Conservation (phyloP, 2,888 invertebrate genomes). For the Parelbella ahira region DNA sequence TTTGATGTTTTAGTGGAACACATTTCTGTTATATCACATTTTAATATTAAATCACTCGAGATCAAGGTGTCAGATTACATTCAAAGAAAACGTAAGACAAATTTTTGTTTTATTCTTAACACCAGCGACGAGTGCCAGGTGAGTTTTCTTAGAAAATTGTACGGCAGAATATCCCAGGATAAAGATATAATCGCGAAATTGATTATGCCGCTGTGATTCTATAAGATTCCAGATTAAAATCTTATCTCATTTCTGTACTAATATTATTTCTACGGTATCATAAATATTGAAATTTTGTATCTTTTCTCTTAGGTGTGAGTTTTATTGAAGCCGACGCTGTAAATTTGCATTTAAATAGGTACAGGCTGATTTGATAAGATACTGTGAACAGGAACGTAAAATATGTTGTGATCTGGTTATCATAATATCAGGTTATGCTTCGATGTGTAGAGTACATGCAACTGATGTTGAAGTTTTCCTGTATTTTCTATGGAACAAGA, state of each 20-base stretch:
- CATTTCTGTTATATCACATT: too few relatives aligned
- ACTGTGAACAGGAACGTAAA: slow-evolving; percentile 13
- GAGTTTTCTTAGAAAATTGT: neutral
- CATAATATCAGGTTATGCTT: slow-evolving; percentile 1
- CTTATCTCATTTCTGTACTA: slow-evolving; percentile 12
- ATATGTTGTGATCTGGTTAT: slow-evolving; percentile 7
- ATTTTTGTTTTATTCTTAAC: too few relatives aligned
- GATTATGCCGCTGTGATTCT: slow-evolving; percentile 13
- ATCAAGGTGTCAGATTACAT: too few relatives aligned
- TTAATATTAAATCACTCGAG: too few relatives aligned
- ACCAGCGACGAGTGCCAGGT: neutral
- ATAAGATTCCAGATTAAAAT: slow-evolving; percentile 14
- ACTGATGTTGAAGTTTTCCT: too few relatives aligned
- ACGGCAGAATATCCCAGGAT: neutral
- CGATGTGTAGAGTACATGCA: too few relatives aligned
- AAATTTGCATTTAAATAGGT: slow-evolving; percentile 24
- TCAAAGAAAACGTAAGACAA: too few relatives aligned
- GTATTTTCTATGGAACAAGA: too few relatives aligned
- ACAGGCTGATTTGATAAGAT: slow-evolving; percentile 22
- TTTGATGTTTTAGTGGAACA: too few relatives aligned
- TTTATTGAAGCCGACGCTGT: slow-evolving; percentile 18
- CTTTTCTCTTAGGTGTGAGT: slow-evolving; percentile 19
- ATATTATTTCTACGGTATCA: slow-evolving; percentile 13
- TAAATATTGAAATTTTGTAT: slow-evolving; percentile 22
- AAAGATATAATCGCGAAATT: slow-evolving; percentile 15